Conservation (phyloP, 2,113 vertebrate species). For the Lepus europaeus region DNA sequence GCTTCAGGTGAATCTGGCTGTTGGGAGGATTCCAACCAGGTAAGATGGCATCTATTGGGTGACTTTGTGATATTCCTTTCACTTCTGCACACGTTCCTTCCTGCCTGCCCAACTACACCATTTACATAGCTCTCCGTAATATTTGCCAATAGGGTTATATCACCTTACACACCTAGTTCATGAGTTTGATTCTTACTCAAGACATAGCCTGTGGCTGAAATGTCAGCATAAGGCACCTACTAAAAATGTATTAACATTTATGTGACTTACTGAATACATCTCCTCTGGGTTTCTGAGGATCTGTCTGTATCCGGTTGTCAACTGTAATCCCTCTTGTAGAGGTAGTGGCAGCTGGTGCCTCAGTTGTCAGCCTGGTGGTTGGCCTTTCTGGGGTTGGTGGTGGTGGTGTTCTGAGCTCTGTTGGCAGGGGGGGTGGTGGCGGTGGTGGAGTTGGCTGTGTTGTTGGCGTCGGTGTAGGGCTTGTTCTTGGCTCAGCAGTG, state of each 20-base stretch:
- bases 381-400: constrained; percentile 62
- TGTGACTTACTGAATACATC: constrained; percentile 97
- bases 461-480: constrained; percentile 74
- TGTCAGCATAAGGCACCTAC: background rate
- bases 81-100: background rate
- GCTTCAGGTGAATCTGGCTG: background rate
- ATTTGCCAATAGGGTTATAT: background rate
- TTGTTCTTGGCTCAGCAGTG: constrained; percentile 83
- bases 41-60: background rate
- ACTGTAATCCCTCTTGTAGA: constrained; percentile 81
- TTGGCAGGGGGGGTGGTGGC: constrained; percentile 81
- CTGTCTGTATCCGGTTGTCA: constrained; percentile 94
- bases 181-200: background rate
- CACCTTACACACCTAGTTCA: background rate
- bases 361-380: constrained; percentile 66
- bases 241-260: background rate
- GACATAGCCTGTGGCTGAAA: background rate
- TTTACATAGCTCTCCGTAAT: background rate
- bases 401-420: constrained; percentile 69
- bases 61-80: background rate
- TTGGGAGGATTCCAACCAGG: background rate
- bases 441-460: constrained; percentile 79
- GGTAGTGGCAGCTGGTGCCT: constrained; percentile 74
- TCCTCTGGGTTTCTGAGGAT: constrained; percentile 95
- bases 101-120: background rate